phyloP scores from a whole-genome alignment of 2,888 invertebrate genomes.

The Lamellibrachia columna region DNA sequence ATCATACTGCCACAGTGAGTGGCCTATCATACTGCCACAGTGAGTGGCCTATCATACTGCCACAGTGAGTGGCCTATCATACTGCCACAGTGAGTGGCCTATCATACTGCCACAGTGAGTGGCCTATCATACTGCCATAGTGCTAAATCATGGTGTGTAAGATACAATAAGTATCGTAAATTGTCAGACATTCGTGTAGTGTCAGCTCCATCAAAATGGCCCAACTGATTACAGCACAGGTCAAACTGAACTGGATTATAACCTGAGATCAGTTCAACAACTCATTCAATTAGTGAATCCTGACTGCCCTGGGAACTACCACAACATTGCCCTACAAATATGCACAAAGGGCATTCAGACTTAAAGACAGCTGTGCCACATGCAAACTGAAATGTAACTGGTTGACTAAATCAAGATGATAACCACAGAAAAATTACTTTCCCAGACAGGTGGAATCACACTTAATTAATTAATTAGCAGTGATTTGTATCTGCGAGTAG shows the following conservation, averaged over 20 bases:
- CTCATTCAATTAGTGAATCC: slow-evolving; percentile 3
- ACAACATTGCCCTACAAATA: background rate
- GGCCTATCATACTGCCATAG: background rate
- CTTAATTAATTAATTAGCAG: background rate
- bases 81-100: no score
- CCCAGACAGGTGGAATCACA: background rate
- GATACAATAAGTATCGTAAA: background rate
- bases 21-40: no score
- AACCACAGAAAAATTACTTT: background rate
- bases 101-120: no score
- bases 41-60: no score
- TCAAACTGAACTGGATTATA: background rate
- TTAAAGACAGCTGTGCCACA: background rate
- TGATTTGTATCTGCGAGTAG: background rate
- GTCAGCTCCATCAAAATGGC: background rate
- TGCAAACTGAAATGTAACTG: background rate
- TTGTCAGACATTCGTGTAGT: background rate
- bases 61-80: no score
- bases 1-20: no score
- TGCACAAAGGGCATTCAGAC: background rate
- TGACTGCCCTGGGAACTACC: background rate
- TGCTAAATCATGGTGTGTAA: background rate
- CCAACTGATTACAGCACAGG: background rate
- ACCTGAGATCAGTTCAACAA: slow-evolving; percentile 2
- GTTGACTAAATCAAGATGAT: background rate